Conservation (phyloP, 2,113 vertebrate species). For the Himantopus leucocephalus region DNA sequence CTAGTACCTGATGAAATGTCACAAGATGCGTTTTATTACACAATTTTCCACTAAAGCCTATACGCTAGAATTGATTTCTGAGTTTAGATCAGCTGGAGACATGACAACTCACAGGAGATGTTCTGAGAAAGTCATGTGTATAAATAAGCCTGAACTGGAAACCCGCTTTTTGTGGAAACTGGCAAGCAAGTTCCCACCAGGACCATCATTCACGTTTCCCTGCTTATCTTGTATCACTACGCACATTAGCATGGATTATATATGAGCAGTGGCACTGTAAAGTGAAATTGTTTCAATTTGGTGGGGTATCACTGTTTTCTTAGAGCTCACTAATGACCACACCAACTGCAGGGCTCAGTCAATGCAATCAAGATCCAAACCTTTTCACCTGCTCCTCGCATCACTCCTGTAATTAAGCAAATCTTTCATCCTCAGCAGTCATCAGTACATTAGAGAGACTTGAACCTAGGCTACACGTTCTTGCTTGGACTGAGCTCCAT, state of each 20-base stretch:
- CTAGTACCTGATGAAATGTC: slow-evolving; percentile 53
- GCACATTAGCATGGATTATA: neutral
- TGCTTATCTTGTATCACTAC: neutral
- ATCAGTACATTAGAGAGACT: neutral
- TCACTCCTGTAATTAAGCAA: neutral
- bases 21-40: slow-evolving; percentile 31
- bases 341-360: neutral
- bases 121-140: neutral
- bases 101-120: neutral
- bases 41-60: slow-evolving; percentile 18
- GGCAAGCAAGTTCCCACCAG: neutral
- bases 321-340: neutral
- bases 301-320: neutral
- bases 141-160: neutral
- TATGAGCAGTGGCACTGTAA: neutral
- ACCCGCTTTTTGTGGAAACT: neutral
- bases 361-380: neutral
- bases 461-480: neutral
- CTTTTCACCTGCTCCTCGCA: neutral
- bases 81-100: slow-evolving; percentile 11
- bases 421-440: neutral
- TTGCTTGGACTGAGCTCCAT: neutral
- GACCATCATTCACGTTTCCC: neutral
- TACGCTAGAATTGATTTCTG: slow-evolving; percentile 18
- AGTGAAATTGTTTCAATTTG: neutral